Evolutionary conservation across 1,140 invertebrate genomes (phyloP).

Genomic region (Neodiprion pinetum): DNA sequence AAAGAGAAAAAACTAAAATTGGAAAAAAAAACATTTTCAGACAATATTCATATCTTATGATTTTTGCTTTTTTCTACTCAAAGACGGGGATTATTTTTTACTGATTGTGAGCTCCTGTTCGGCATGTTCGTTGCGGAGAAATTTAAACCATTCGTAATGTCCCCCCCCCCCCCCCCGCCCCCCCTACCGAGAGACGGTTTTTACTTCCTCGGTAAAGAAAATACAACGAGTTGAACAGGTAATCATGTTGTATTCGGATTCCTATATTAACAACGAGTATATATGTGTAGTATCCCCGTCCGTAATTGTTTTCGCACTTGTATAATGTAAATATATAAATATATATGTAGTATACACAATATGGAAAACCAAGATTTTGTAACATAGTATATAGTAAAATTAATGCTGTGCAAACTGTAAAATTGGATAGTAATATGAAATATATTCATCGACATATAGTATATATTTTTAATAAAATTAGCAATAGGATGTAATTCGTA

Average conservation of each 20-base stretch:
- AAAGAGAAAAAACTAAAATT: conserved; percentile 10
- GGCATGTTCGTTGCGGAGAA: too few species aligned
- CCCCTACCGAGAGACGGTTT: too few species aligned
- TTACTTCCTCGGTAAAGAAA: too few species aligned
- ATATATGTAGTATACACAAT: neutral
- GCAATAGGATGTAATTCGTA: too few species aligned
- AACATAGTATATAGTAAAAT: neutral
- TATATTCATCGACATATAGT: too few species aligned
- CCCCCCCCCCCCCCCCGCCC: too few species aligned
- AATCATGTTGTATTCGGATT: too few species aligned
- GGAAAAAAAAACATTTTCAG: neutral
- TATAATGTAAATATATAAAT: neutral
- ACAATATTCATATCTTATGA: neutral
- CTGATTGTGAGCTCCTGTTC: too few species aligned
- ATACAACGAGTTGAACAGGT: too few species aligned
- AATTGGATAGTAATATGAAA: too few species aligned
- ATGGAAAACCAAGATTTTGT: neutral
- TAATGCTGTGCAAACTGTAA: neutral
- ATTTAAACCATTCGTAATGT: too few species aligned
- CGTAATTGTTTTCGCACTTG: neutral
- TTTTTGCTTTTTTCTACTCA: neutral
- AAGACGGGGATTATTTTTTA: neutral
- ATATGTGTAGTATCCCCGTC: neutral
- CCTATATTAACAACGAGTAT: neutral
- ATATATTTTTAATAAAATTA: too few species aligned